Evolutionary conservation across 2,113 vertebrate genomes (phyloP).

Genomic region (Pyxicephalus adspersus): DNA sequence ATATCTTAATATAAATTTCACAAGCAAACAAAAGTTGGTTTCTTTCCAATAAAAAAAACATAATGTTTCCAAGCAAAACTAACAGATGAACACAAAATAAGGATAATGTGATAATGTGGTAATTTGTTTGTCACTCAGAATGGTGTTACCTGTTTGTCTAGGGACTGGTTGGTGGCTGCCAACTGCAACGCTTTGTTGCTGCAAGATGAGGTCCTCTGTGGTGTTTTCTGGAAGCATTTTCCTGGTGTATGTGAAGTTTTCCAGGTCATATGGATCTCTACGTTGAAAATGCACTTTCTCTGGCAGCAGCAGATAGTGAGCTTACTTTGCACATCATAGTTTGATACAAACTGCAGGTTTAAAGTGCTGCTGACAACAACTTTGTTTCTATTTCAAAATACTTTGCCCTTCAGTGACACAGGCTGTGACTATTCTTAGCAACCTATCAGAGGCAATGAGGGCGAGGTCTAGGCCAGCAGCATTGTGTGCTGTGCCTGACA

Average conservation of each 20-base stretch:
- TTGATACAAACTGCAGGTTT: constrained; percentile 11
- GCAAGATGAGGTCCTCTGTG: constrained; percentile 40
- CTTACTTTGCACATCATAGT: constrained; percentile 18
- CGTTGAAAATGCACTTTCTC: constrained; percentile 4
- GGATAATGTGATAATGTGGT: not conserved
- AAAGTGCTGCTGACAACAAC: constrained; percentile 44
- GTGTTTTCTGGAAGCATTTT: constrained; percentile 41
- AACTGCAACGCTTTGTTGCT: not conserved
- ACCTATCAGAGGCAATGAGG: constrained; percentile 16
- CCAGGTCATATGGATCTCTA: constrained; percentile 20
- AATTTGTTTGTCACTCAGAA: not conserved
- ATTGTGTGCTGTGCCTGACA: constrained; percentile 29
- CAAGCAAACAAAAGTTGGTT: no score
- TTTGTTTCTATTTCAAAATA: constrained; percentile 52
- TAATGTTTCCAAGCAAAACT: not conserved
- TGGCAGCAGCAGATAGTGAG: not conserved
- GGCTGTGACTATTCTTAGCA: constrained; percentile 50
- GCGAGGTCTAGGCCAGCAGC: constrained; percentile 11
- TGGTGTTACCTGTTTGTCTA: constrained; percentile 41
- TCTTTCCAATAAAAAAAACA: no score
- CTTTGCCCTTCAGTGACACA: constrained; percentile 55
- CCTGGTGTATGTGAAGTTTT: constrained; percentile 2
- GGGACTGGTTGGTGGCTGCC: not conserved
- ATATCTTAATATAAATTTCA: no score
- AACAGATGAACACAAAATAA: not conserved